Evolutionary conservation across 1,140 invertebrate genomes (phyloP), one percentile per base, ranked within the genome.

Genomic region (Drosophila orosa): DNA sequence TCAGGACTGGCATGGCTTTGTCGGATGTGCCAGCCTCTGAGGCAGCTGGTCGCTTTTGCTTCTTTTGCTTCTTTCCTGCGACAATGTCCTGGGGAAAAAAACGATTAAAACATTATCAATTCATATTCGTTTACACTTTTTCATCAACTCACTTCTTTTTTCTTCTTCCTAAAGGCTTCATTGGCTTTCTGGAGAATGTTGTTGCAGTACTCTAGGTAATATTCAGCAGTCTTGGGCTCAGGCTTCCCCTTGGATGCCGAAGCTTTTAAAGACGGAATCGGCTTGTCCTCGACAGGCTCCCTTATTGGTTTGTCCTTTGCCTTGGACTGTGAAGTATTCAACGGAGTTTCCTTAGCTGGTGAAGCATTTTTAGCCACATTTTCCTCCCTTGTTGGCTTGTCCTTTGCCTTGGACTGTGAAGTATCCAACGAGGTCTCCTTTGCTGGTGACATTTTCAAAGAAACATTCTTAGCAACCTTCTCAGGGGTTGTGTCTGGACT

Each of bases 141-240:
- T 3, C 8, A 15, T 12, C 27, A n/a, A 31, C 61, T 62, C 1
- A 86, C 83, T 48, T 63, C 56, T 45, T 58, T 66, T 42, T 87
- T 87, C 24, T 87, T 52, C 25, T 58, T 56, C 15, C 76, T 39
- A 2, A 63, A 66, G 1, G 83, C 83, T 31, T 76, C 45, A 39
- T 83, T 87, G 42, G 76, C 83, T 9, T 48, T 77, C 25, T 74
- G 56, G 1, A 89, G 45, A 0, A 89, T 47, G 1, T 3, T 31
- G 1, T 77, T 65, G 48, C 84, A 87, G 29, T 77, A 89, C 0
- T 79, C 48, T 2, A 89, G 33, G 13, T 87, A 89, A 17, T 71
- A 65, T 7, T 44, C 44, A 2, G 29, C 15, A 33, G 39, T 42
- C 27, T 62, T 85, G 7, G 40, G 12, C 12, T 33, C 17, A 2